Conservation (phyloP, 2,797 vertebrate species). For the Hyperoplus immaculatus region DNA sequence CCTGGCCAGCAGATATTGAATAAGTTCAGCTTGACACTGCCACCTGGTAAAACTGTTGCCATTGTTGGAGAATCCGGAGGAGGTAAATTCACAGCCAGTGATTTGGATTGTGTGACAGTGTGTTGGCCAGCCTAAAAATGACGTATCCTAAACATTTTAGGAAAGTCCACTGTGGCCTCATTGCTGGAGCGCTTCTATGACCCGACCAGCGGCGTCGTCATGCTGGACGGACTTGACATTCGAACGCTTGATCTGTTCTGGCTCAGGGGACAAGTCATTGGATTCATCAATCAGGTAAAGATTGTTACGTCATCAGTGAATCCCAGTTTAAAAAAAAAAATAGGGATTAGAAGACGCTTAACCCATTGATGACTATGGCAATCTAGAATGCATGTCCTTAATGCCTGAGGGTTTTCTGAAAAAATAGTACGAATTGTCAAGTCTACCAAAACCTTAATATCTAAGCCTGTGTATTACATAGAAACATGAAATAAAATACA, state of each 20-base stretch:
- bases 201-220: conserved; percentile 87
- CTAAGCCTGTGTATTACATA: too few species aligned
- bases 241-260: conserved; percentile 92
- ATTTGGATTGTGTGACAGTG: not conserved
- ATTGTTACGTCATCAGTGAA: not conserved
- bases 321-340: not conserved
- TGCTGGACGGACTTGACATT: conserved; percentile 91
- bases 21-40: conserved; percentile 89
- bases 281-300: conserved; percentile 95
- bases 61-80: conserved; percentile 96
- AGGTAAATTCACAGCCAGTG: conserved; percentile 83
- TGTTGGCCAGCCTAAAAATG: conserved; percentile 38
- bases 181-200: conserved; percentile 97
- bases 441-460: too few species aligned
- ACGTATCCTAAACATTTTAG: conserved; percentile 69
- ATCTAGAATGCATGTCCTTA: too few species aligned
- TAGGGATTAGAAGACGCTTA: too few species aligned
- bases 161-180: conserved; percentile 94
- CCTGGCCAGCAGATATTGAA: conserved; percentile 88
- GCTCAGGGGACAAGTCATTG: conserved; percentile 93
- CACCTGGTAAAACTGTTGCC: conserved; percentile 91
- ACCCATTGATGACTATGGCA: too few species aligned
- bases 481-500: too few species aligned
- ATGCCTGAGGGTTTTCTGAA: too few species aligned
- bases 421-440: too few species aligned